These are phyloP conservation scores for Drosophila elegans DNA, from an alignment of 1,140 invertebrate genomes.

Conservation along the genomic window DNA sequence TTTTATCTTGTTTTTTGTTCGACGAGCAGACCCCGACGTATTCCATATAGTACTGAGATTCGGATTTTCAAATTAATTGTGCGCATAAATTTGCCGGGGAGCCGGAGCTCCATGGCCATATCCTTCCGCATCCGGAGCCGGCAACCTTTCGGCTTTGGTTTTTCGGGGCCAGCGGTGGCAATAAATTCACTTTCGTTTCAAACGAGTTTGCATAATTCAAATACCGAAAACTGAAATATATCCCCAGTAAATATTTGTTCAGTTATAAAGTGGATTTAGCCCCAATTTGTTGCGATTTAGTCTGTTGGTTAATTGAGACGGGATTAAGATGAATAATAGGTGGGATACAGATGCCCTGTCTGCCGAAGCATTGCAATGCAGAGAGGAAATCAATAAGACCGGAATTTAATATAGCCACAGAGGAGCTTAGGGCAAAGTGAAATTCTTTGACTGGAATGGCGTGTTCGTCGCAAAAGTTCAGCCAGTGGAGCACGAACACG, in stretches of 20 bases:
- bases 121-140: constrained; percentile 27
- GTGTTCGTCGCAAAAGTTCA: constrained; percentile 65
- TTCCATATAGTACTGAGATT: constrained; percentile 34
- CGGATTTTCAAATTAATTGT: constrained; percentile 81
- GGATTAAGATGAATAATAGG: constrained; percentile 13
- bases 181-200: constrained; percentile 73
- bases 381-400: constrained; percentile 66
- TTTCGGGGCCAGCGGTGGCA: constrained; percentile 41
- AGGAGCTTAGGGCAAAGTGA: constrained; percentile 9
- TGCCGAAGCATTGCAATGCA: constrained; percentile 9
- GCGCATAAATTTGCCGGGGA: constrained; percentile 67
- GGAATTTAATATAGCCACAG: constrained; percentile 77
- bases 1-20: constrained; percentile 34
- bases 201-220: constrained; percentile 76
- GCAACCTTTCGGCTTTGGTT: constrained; percentile 58
- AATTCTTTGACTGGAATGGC: constrained; percentile 65
- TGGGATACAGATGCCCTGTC: neutral
- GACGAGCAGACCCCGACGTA: constrained; percentile 12
- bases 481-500: constrained; percentile 10
- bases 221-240: constrained; percentile 56
- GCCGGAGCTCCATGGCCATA: constrained; percentile 13
- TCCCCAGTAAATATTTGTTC: constrained; percentile 49
- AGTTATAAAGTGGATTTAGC: constrained; percentile 62
- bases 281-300: constrained; percentile 45
- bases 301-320: constrained; percentile 20